These are phyloP conservation scores for Oreochromis spilurus DNA, from an alignment of 2,113 vertebrate species.

Conservation along the genomic window DNA sequence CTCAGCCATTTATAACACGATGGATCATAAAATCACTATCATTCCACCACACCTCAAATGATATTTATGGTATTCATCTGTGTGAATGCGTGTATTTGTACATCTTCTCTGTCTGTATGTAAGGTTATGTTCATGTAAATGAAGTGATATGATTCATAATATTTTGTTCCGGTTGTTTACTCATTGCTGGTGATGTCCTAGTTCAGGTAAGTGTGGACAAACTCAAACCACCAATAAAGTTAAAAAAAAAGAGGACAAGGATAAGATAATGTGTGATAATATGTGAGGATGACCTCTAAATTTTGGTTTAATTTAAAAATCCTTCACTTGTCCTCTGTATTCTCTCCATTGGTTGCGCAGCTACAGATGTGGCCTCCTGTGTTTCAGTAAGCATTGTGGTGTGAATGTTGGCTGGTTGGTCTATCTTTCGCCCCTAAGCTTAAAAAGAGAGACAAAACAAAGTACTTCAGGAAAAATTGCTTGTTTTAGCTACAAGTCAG, in stretches of 20 bases:
- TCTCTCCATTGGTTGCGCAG: conserved; percentile 28
- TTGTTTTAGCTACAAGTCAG: conserved; percentile 35
- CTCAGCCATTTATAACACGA: conserved; percentile 18
- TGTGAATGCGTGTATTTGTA: not conserved
- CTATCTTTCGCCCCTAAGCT: not conserved
- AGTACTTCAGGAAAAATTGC: conserved; percentile 47
- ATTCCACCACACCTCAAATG: conserved; percentile 2
- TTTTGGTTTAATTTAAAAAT: conserved; percentile 1
- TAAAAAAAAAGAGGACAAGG: not conserved
- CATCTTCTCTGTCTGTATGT: not conserved
- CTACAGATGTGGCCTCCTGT: conserved; percentile 55
- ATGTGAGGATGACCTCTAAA: conserved; percentile 15
- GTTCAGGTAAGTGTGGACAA: conserved; percentile 23
- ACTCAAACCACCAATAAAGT: conserved; percentile 1
- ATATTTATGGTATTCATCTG: not conserved
- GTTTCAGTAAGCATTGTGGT: conserved; percentile 57
- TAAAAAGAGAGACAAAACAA: conserved; percentile 3
- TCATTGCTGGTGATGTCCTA: conserved; percentile 21
- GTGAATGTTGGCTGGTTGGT: conserved; percentile 55
- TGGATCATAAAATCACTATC: not conserved
- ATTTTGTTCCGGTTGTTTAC: not conserved
- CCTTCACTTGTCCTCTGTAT: conserved; percentile 16
- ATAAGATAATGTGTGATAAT: not conserved
- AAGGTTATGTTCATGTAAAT: not conserved
- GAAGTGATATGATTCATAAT: conserved; percentile 8